phyloP scores from a whole-genome alignment of 2,888 invertebrate species.

The Allolobophora icterica region DNA sequence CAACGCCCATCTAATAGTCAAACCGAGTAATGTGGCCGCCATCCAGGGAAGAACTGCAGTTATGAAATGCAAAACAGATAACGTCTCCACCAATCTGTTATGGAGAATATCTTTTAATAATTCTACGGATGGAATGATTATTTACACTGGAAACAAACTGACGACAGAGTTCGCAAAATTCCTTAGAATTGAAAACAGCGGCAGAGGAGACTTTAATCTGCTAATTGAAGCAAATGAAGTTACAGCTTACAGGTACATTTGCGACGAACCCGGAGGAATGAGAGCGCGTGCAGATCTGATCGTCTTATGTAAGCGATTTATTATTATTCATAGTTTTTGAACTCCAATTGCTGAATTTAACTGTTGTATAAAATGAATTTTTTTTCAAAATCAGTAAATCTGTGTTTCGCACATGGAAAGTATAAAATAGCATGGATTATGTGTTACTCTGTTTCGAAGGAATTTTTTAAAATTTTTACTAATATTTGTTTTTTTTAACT shows the following conservation, averaged over 20 bases:
- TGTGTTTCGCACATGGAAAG: too few species aligned
- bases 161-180: not conserved
- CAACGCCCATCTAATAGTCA: not conserved
- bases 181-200: not conserved
- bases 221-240: not conserved
- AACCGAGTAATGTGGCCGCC: not conserved
- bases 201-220: not conserved
- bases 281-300: not conserved
- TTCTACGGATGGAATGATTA: not conserved
- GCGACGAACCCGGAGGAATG: not conserved
- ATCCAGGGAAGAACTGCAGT: not conserved
- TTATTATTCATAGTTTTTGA: not conserved
- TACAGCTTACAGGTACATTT: not conserved
- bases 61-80: not conserved
- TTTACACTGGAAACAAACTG: not conserved
- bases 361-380: too few species aligned
- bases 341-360: too few species aligned
- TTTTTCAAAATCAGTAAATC: too few species aligned
- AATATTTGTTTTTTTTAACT: not conserved
- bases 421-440: too few species aligned
- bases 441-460: too few species aligned
- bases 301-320: not conserved
- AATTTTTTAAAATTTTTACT: not conserved
- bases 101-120: not conserved
- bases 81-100: not conserved